phyloP scores from a whole-genome alignment of 2,888 invertebrate species.

The Thyatira batis region DNA sequence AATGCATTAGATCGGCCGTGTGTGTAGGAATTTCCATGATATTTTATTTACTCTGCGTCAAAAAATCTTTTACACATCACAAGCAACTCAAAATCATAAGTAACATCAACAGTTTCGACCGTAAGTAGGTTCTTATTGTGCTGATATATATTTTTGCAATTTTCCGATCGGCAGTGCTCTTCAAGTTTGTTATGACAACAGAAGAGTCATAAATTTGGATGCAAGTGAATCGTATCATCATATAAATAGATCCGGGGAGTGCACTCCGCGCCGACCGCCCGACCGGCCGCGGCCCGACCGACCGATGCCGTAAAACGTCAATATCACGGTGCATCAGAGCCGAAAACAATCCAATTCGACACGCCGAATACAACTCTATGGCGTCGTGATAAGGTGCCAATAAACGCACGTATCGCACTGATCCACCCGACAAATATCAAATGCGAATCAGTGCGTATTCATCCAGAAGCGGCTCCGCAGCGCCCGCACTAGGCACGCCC shows the following conservation, averaged over 20 bases:
- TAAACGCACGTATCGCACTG: background rate
- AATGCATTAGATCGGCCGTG: no score
- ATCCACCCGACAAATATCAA: background rate
- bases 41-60: no score
- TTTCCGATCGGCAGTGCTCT: background rate
- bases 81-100: no score
- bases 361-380: background rate
- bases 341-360: background rate
- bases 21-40: no score
- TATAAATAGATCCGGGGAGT: background rate
- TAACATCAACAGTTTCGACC: no score
- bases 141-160: no score
- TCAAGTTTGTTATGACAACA: background rate
- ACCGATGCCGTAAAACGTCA: background rate
- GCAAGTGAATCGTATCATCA: background rate
- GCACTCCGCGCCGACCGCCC: background rate
- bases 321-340: background rate
- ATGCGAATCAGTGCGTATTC: conserved; percentile 7
- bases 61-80: no score
- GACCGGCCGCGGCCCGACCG: background rate
- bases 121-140: no score
- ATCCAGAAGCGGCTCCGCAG: conserved; percentile 5
- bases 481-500: background rate
- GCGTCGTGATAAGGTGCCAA: background rate
- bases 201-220: background rate